These are phyloP conservation scores for Lamellibrachia satsuma DNA, from an alignment of 2,888 invertebrate genomes.

Conservation along the genomic window DNA sequence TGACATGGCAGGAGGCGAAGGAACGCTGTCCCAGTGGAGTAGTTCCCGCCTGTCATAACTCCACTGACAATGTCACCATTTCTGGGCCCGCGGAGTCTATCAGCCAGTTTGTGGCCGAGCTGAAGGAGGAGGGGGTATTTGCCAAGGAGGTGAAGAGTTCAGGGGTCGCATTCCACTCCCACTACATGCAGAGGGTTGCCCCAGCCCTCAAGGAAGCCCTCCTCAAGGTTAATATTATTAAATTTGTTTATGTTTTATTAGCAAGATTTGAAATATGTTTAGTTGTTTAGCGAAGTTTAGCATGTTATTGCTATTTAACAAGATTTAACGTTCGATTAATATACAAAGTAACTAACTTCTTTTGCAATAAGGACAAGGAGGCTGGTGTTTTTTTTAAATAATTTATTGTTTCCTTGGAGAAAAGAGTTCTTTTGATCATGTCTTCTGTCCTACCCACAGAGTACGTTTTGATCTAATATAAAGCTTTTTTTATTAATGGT, in stretches of 20 bases:
- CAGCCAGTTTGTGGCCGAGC: constrained; percentile 56
- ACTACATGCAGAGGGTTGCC: constrained; percentile 63
- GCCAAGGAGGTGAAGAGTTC: constrained; percentile 63
- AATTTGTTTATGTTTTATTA: no score
- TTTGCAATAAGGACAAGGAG: no score
- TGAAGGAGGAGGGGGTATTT: constrained; percentile 61
- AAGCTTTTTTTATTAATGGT: no score
- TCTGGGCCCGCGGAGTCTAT: constrained; percentile 75
- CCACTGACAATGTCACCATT: constrained; percentile 91
- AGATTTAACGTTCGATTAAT: no score
- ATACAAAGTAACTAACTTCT: no score
- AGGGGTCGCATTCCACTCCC: constrained; percentile 65
- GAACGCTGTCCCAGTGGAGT: constrained; percentile 62
- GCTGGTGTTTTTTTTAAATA: no score
- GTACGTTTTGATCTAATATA: no score
- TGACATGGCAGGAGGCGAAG: constrained; percentile 64
- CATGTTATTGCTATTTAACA: background rate
- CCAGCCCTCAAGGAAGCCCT: constrained; percentile 57
- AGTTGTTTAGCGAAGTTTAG: background rate
- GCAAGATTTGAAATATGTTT: background rate
- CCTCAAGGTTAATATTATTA: constrained; percentile 48
- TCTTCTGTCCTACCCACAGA: no score
- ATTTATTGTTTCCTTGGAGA: no score
- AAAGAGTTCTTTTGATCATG: no score
- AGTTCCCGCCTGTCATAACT: no score